Percentiles rank a stretch among this genome's conserved stretches.
Evolutionary conservation across 2,888 invertebrate species (phyloP).

Genomic region (Eupithecia inturbata): DNA sequence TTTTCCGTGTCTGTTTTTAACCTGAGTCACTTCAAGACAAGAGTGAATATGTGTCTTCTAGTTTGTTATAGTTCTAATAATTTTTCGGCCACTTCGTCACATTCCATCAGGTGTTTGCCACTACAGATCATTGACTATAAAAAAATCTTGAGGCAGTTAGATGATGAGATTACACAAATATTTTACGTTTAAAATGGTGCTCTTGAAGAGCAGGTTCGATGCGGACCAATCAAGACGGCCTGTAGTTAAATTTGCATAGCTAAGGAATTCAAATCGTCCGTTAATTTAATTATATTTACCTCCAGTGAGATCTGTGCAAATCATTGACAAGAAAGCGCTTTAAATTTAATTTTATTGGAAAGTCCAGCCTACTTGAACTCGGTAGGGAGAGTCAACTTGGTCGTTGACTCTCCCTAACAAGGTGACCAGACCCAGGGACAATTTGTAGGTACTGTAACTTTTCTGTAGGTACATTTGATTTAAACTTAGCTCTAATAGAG

Average conservation of each 20-base stretch:
- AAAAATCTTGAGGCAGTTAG: no score
- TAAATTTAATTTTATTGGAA: conserved; percentile 9
- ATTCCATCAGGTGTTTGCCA: no score
- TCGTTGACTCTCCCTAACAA: conserved; percentile 13
- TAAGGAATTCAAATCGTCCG: not conserved
- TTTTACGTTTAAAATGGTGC: no score
- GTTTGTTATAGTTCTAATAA: no score
- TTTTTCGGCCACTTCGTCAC: no score
- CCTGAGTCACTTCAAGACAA: no score
- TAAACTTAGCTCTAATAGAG: conserved; percentile 7
- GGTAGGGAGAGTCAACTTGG: no score
- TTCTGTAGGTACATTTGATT: conserved; percentile 10
- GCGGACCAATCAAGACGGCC: not conserved
- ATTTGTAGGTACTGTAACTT: conserved; percentile 5
- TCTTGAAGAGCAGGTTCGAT: not conserved
- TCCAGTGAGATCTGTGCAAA: conserved; percentile 16
- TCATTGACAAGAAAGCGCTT: not conserved
- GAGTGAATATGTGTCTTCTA: no score
- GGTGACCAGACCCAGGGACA: conserved; percentile 2
- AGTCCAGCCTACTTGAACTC: conserved; percentile 15
- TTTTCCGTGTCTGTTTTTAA: no score
- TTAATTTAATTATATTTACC: conserved; percentile 11
- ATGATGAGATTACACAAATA: no score
- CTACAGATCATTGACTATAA: no score
- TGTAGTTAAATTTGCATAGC: not conserved